Evolutionary conservation across 1,140 invertebrate species (phyloP), one percentile per base, ranked within the genome.

Genomic region (Drosophila equinoxialis): DNA sequence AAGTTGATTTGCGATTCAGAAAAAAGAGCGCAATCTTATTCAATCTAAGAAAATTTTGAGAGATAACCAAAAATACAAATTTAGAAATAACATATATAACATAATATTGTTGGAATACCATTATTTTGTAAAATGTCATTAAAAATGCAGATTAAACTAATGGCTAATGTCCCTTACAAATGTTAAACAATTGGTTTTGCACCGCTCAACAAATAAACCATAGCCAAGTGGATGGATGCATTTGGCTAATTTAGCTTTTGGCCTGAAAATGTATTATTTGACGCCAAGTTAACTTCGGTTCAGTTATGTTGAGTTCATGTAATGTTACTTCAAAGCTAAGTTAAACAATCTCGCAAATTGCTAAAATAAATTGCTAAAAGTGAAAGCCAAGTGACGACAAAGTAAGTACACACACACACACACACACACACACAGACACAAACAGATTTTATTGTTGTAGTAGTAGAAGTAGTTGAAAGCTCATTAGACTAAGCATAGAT

Each of bases 281-380:
- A 37, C 42, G 23, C 20, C 35, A 51, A 51, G 68, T 79, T 79
- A 57, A 82, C 64, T 71, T 42, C 20, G 45, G 66, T 71, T 75
- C 59, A 73, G 69, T 62, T 51, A 0, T 8, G 17, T 51, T 51
- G 3, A 51, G 45, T 11, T 51, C 17, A 20, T 11, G 45, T 51
- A 23, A 23, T 3, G 17, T 51, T 51, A 23, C 17, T 20, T 23
- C 2, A 8, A 23, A 23, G 63, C 82, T 60, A 64, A 78, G 61
- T 39, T 58, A 72, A 78, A 69, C 70, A 85, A 74, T 66, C 74
- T 37, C 58, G 77, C 58, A 69, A 83, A 83, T 82, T 61, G 83
- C 79, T 55, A 87, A 83, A 77, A 79, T 78, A 77, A 82, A 70
- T 73, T 77, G 72, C 79, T 59, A 86, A 77, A 86, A 86, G 83